These are phyloP conservation scores for Triplophysa tibetana DNA, from an alignment of 2,113 vertebrate species.

Conservation along the genomic window DNA sequence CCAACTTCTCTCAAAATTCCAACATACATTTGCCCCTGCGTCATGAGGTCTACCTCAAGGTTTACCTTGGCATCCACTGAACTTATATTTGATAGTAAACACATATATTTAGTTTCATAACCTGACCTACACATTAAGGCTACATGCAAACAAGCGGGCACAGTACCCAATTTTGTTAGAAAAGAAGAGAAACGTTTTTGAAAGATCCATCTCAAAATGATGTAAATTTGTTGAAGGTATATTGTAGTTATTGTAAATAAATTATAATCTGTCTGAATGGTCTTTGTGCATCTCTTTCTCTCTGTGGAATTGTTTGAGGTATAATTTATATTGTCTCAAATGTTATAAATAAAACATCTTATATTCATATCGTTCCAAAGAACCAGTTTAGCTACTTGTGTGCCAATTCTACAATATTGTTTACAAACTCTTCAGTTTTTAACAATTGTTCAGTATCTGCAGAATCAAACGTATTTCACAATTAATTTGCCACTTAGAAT, in stretches of 20 bases:
- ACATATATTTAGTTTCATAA: conserved; percentile 2
- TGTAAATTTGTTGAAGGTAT: conserved; percentile 18
- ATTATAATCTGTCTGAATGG: conserved; percentile 13
- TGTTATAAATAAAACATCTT: no score
- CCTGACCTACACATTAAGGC: background rate
- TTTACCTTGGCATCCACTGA: conserved; percentile 34
- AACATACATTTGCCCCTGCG: background rate
- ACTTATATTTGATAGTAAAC: conserved; percentile 4
- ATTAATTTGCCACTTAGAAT: no score
- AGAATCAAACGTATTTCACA: no score
- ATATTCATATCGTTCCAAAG: no score
- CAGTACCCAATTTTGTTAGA: background rate
- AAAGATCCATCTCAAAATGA: conserved; percentile 8
- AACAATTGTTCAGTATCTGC: no score
- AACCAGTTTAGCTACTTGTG: no score
- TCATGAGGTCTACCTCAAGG: conserved; percentile 7
- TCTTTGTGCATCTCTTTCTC: background rate
- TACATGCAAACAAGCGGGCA: background rate
- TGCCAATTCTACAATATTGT: no score
- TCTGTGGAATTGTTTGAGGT: background rate
- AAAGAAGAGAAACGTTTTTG: conserved; percentile 37
- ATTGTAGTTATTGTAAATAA: conserved; percentile 16
- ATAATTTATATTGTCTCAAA: no score
- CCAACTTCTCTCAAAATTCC: conserved; percentile 14
- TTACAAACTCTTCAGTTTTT: no score